A percentile compares a stretch with the other conserved stretches of the same genome.
phyloP scores from a whole-genome alignment of 92 coral and sea anemone species.

The Pocillopora grandis region DNA sequence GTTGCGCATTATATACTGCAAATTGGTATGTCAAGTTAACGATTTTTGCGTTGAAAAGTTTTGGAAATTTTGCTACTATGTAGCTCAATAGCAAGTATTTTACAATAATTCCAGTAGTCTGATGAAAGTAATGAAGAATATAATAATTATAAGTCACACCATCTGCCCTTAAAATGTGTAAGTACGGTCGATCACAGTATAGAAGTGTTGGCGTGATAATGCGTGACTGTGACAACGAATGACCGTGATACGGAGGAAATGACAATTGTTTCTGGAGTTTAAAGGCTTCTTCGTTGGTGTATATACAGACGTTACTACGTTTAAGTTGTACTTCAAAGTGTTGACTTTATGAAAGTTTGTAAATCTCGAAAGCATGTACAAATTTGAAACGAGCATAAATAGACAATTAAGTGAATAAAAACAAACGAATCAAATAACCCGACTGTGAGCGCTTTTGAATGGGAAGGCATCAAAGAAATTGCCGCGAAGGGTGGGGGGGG shows the following conservation, averaged over 20 bases:
- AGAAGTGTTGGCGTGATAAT: background rate
- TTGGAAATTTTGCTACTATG: slow-evolving; percentile 4
- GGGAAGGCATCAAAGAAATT: background rate
- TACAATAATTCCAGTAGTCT: background rate
- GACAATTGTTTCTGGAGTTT: background rate
- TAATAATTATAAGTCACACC: background rate
- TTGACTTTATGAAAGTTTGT: slow-evolving; percentile 31
- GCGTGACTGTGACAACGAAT: background rate
- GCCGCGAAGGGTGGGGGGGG: background rate
- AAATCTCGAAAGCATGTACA: slow-evolving; percentile 35
- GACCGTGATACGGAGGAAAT: background rate
- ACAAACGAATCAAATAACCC: too few species aligned
- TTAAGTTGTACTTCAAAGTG: slow-evolving; percentile 40
- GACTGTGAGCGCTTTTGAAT: too few species aligned
- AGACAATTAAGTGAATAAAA: background rate
- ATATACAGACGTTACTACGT: slow-evolving; percentile 15
- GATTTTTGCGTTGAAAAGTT: background rate
- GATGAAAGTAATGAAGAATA: background rate
- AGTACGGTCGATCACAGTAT: background rate
- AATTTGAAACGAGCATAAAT: slow-evolving; percentile 31
- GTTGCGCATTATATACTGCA: background rate
- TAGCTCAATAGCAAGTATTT: slow-evolving; percentile 9
- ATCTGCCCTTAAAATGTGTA: background rate
- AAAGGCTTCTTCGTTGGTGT: background rate
- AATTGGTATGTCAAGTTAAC: background rate